A percentile compares a stretch with the other conserved stretches of the same genome.
Conservation (phyloP, 2,888 invertebrate species). For the Ichneumoninae sp. region DNA sequence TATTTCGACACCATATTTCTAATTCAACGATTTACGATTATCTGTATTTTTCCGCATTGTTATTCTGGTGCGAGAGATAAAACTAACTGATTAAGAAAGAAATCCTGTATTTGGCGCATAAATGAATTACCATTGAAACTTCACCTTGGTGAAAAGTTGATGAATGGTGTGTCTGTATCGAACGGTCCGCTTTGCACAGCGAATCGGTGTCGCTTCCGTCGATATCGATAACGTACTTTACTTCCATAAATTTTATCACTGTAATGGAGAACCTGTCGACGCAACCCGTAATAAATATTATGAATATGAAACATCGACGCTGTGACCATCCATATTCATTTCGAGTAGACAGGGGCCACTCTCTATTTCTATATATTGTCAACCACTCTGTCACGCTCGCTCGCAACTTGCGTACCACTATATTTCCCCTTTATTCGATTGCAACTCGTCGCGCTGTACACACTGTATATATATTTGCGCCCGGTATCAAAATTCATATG, state of each 20-base stretch:
- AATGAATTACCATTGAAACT: not conserved
- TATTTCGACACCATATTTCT: conserved; percentile 48
- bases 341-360: conserved; percentile 38
- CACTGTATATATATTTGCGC: conserved; percentile 16
- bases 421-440: conserved; percentile 48
- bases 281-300: conserved; percentile 57
- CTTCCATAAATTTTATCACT: conserved; percentile 58
- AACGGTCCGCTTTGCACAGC: not conserved
- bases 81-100: no score
- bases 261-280: conserved; percentile 40
- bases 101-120: no score
- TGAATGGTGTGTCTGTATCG: not conserved
- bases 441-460: conserved; percentile 8
- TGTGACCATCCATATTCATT: conserved; percentile 66
- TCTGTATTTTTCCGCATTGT: not conserved
- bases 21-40: not conserved
- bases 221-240: conserved; percentile 46
- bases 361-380: conserved; percentile 52
- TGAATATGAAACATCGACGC: conserved; percentile 61
- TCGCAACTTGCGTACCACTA: conserved; percentile 34
- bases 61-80: no score
- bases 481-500: conserved; percentile 18
- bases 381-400: conserved; percentile 42
- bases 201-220: conserved; percentile 20
- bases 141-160: not conserved